A percentile compares a stretch with the other conserved stretches of the same genome.
phyloP scores from a whole-genome alignment of 2,113 vertebrate species.

The Astatoreochromis straeleni region DNA sequence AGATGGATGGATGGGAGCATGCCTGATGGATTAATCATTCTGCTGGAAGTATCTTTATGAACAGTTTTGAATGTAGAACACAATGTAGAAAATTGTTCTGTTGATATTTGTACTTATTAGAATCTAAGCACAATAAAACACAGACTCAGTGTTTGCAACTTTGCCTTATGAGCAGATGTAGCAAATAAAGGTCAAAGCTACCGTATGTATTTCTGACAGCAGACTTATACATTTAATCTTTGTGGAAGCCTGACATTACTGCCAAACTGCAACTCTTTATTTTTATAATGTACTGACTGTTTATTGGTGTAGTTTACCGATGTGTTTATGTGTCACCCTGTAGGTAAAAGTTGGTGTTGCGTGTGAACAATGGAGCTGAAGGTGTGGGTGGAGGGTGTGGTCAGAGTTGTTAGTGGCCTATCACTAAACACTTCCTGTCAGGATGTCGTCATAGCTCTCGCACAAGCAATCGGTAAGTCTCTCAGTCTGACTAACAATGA shows the following conservation, averaged over 20 bases:
- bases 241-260: background rate
- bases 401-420: conserved; percentile 86
- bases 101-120: background rate
- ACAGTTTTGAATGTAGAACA: background rate
- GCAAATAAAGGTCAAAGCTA: background rate
- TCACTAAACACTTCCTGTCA: conserved; percentile 86
- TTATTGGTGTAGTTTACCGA: background rate
- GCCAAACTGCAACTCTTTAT: background rate
- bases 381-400: conserved; percentile 90
- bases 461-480: conserved; percentile 82
- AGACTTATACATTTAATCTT: background rate
- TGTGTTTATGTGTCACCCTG: background rate
- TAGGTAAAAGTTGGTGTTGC: background rate
- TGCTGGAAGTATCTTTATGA: background rate
- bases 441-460: conserved; percentile 90
- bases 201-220: background rate
- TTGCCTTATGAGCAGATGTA: background rate
- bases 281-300: rapidly evolving
- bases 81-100: background rate
- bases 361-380: conserved; percentile 83
- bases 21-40: background rate
- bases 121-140: background rate
- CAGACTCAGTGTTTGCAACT: background rate
- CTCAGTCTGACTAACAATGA: background rate
- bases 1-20: background rate